Evolutionary conservation across 2,888 invertebrate species (phyloP).

Genomic region (Pherbina coryleti): DNA sequence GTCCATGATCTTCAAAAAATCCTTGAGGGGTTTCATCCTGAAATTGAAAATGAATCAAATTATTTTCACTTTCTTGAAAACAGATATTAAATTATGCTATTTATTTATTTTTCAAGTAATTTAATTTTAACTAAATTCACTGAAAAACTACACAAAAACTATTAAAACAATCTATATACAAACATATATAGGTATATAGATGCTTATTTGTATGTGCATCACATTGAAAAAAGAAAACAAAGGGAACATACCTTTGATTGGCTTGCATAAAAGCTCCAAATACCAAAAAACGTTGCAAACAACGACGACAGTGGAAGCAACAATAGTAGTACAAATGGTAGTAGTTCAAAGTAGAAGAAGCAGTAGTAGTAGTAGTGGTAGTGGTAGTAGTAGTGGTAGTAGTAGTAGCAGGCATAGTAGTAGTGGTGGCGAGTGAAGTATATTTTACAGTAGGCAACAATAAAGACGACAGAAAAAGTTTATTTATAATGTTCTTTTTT

Average conservation of each 20-base stretch:
- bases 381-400: conserved; percentile 7
- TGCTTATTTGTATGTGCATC: background rate
- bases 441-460: background rate
- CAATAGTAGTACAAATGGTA: conserved; percentile 3
- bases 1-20: conserved; percentile 98
- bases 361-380: conserved; percentile 6
- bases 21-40: conserved; percentile 99
- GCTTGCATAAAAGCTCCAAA: conserved; percentile 14
- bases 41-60: conserved; percentile 72
- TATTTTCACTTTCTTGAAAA: background rate
- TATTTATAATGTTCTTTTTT: background rate
- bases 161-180: conserved; percentile 1
- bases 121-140: background rate
- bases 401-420: conserved; percentile 10
- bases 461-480: background rate
- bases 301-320: conserved; percentile 13
- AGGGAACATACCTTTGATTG: conserved; percentile 26
- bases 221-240: conserved; percentile 7
- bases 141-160: conserved; percentile 9
- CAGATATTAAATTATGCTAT: background rate
- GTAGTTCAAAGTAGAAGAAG: background rate
- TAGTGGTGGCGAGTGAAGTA: conserved; percentile 3
- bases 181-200: background rate
- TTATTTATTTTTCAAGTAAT: background rate
- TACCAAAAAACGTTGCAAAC: conserved; percentile 34